Conservation (phyloP, 2,113 vertebrate species). For the Ursus arctos region DNA sequence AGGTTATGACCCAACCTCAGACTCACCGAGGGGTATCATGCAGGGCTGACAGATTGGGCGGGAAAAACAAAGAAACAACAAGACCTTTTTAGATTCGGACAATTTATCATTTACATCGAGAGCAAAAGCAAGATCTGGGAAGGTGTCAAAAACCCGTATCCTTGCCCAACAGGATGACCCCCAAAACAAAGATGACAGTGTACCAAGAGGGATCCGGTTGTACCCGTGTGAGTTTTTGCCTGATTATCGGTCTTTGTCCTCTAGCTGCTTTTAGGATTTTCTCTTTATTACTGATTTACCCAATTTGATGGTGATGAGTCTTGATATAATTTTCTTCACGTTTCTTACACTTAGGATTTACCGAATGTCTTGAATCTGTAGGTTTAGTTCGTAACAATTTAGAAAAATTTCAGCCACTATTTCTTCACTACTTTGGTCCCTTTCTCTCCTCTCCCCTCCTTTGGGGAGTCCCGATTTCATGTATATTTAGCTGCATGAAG, state of each 20-base stretch:
- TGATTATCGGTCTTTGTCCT: not conserved
- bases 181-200: not conserved
- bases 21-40: not conserved
- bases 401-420: not conserved
- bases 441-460: not conserved
- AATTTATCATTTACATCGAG: conserved; percentile 13
- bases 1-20: not conserved
- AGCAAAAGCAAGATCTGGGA: not conserved
- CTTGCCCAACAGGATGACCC: not conserved
- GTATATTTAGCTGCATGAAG: not conserved
- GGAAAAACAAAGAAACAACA: not conserved
- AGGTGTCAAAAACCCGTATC: not conserved
- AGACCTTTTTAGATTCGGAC: conserved; percentile 33
- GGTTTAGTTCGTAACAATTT: not conserved
- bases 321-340: not conserved
- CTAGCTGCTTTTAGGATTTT: not conserved
- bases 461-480: not conserved
- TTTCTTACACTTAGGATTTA: not conserved
- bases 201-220: not conserved
- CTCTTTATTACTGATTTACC: not conserved
- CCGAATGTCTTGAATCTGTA: not conserved
- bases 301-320: not conserved
- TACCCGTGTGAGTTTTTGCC: not conserved
- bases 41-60: not conserved
- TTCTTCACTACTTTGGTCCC: not conserved